Evolutionary conservation across 2,888 invertebrate genomes (phyloP), one percentile per base, ranked within the genome.

Genomic region (Alloplasta piceator): DNA sequence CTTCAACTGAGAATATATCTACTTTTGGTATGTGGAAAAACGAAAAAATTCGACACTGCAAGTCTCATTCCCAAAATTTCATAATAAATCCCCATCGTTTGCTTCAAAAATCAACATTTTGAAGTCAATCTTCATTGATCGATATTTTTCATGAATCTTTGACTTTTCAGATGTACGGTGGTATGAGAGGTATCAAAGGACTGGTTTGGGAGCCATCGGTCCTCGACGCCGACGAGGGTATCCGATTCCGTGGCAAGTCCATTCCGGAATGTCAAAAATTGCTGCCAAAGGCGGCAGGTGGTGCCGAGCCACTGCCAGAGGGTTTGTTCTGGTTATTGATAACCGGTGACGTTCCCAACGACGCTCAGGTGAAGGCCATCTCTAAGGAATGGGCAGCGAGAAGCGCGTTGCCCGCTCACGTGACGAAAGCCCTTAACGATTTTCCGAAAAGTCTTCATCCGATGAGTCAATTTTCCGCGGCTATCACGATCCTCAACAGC

Each of bases 141-240:
- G 43, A 66, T 66, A 10, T 70, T 12, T 41, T 41, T 50, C 43
- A 50, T 67, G 3, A 36, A 38, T 67, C 66, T 14, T 39, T 36
- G 63, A 16, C 58, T 64, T 61, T 77, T 4, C 90, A 96, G 96
- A 96, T 96, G 96, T 96, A 98, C 93, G 98, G 98, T 87, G 98
- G 98, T 67, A 99, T 98, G 98, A 94, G 98, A 89, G 98, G 98
- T 48, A 98, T 98, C 93, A 98, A 98, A 92, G 98, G 98, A 84
- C 93, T 99, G 80, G 97, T 98, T 1, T 98, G 98, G 93, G 98
- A 98, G 92, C 98, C 98, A 0, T 98, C 98, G 10, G 98, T 98
- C 41, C 93, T 98, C 85, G 98, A 99, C 92, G 95, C 98, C 0
- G 98, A 98, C 83, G 98, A 98, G 92, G 98, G 98, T 84, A 98